Conservation (phyloP, 2,797 vertebrate species). For the Sebastes hubbsi region DNA sequence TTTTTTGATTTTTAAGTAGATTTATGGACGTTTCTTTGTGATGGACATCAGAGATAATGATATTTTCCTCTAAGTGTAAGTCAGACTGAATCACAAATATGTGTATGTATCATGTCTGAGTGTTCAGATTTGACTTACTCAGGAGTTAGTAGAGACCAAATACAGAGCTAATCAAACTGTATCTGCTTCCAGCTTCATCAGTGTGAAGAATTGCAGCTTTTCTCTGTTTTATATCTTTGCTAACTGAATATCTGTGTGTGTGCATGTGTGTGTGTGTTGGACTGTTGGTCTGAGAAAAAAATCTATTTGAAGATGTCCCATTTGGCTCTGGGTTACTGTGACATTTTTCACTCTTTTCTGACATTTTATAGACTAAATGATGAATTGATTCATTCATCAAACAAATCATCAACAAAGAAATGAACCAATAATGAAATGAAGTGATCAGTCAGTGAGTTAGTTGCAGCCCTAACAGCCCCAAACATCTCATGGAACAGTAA, state of each 20-base stretch:
- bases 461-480: neutral
- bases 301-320: no score
- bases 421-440: neutral
- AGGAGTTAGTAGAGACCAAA: no score
- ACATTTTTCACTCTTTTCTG: no score
- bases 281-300: neutral
- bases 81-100: neutral
- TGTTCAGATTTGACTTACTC: no score
- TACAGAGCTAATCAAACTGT: neutral
- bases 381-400: neutral
- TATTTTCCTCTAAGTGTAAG: neutral
- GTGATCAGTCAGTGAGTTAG: neutral
- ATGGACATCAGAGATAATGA: no score
- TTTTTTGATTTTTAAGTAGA: no score
- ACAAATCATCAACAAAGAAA: neutral
- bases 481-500: neutral
- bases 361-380: neutral
- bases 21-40: no score
- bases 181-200: neutral
- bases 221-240: neutral
- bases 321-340: no score
- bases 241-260: neutral
- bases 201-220: neutral
- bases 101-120: no score
- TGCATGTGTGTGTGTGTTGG: neutral